Base-by-base conservation (phyloP, 2,113 vertebrate genomes). In the Xiphophorus couchianus region DNA sequence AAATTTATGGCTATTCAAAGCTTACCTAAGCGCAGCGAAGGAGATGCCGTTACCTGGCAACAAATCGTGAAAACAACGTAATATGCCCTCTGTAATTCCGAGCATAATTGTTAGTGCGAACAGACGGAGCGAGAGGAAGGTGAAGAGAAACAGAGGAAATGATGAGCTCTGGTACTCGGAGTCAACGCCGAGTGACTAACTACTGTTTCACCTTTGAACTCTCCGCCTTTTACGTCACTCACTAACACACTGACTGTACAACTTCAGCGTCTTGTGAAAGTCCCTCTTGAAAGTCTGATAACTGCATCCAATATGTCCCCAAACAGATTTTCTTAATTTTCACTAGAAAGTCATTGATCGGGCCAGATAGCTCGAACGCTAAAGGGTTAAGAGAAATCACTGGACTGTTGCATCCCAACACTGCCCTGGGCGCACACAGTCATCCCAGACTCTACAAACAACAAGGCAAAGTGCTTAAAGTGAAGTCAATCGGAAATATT, bases 1-100 rank as follows among this genome's bases (percentile, higher is more conserved):
- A 87, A 90, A 90, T 90, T 90, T 81, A 74, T 30, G 51, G 68
- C 79, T 76, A 68, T 83, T 90, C 72, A 76, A 76, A 76, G 80
- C 80, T 84, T 65, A 73, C 65, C 76, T 39, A 63, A 76, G 80
- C 75, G 77, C 66, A 13, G 19, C 10, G 27, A 54, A 78, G 73
- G 81, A 68, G 71, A 39, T 65, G 33, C 62, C 65, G 76, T 89
- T 74, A 84, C 78, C 75, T 71, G 58, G 87, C 86, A 91, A 84
- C 87, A 76, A 65, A 60, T 68, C 61, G 29, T 48, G 22, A 77
- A 81, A 80, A 78, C 80, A 85, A 77, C 69, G 35, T 73, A 78
- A 73, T 64, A 60, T 69, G 76, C 63, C 62, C 14, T 28, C n/a
- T 63, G 31, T 69, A 58, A 68, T 58, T 68, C 61, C 29, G 54